Percentiles rank a stretch among this genome's conserved stretches.
These are phyloP conservation scores for Hydractinia echinata DNA, from an alignment of 30 jellyfish, hydroid and myxozoan species.

Conservation along the genomic window DNA sequence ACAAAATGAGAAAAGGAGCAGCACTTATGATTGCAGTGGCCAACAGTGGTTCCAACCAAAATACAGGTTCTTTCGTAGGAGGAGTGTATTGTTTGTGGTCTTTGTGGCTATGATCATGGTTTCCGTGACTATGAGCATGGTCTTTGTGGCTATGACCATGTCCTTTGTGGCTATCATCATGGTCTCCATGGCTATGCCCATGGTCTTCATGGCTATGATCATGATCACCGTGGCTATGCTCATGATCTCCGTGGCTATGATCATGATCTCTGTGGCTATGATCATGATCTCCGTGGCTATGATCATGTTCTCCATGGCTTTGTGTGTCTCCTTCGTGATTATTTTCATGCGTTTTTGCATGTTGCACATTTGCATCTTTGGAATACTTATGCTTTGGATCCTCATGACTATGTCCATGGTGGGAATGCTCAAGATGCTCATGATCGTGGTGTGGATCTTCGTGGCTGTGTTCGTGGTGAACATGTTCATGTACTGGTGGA, in stretches of 20 bases:
- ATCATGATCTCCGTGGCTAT: constrained; percentile 38
- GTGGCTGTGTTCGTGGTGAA: neutral
- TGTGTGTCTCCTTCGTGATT: neutral
- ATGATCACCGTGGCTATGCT: constrained; percentile 25
- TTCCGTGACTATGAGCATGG: constrained; percentile 26
- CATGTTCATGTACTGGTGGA: constrained; percentile 14
- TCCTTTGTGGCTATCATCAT: neutral
- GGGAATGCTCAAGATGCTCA: constrained; percentile 18
- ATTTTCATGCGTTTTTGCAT: constrained; percentile 15
- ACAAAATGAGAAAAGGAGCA: constrained; percentile 87
- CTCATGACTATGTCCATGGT: constrained; percentile 43
- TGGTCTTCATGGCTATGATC: constrained; percentile 47
- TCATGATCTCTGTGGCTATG: constrained; percentile 42
- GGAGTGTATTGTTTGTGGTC: constrained; percentile 25
- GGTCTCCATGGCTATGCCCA: constrained; percentile 36
- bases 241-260: constrained; percentile 51
- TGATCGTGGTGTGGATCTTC: constrained; percentile 20
- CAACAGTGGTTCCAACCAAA: constrained; percentile 81
- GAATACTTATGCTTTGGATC: constrained; percentile 75
- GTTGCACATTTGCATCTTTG: constrained; percentile 66
- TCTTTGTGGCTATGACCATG: constrained; percentile 41
- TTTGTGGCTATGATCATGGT: neutral
- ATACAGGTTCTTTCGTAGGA: constrained; percentile 27
- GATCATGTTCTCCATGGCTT: constrained; percentile 27
- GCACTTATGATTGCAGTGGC: constrained; percentile 93